A percentile compares a stretch with the other conserved stretches of the same genome.
Evolutionary conservation across 2,797 vertebrate species (phyloP).

Genomic region (Thripadectes ignobilis): DNA sequence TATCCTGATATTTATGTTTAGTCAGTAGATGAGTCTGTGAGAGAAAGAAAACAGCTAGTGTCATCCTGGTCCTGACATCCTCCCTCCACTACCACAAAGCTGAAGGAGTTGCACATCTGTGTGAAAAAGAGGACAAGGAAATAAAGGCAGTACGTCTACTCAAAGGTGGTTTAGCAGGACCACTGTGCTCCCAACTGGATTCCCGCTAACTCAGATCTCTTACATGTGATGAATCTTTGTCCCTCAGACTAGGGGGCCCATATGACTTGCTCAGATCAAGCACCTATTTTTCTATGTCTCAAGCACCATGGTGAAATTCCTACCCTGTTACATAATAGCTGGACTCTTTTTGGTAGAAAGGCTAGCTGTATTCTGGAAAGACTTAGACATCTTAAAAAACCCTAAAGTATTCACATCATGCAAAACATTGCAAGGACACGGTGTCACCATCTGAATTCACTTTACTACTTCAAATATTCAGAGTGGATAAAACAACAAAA

Average conservation of each 20-base stretch:
- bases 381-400: background rate
- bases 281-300: background rate
- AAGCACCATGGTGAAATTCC: background rate
- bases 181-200: fast-evolving
- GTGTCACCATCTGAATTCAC: background rate
- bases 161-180: background rate
- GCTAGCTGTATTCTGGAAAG: background rate
- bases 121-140: background rate
- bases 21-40: background rate
- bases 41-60: background rate
- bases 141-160: background rate
- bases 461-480: background rate
- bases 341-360: background rate
- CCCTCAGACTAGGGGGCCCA: fast-evolving
- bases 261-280: background rate
- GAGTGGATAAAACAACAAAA: background rate
- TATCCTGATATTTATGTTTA: conserved; percentile 12
- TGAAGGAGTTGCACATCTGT: background rate
- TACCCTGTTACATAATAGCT: background rate
- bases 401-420: background rate
- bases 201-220: background rate
- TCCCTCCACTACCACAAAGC: background rate
- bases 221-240: background rate
- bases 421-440: background rate
- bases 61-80: background rate